phyloP scores from a whole-genome alignment of 2,113 vertebrate species.

The Corythaeola cristata region DNA sequence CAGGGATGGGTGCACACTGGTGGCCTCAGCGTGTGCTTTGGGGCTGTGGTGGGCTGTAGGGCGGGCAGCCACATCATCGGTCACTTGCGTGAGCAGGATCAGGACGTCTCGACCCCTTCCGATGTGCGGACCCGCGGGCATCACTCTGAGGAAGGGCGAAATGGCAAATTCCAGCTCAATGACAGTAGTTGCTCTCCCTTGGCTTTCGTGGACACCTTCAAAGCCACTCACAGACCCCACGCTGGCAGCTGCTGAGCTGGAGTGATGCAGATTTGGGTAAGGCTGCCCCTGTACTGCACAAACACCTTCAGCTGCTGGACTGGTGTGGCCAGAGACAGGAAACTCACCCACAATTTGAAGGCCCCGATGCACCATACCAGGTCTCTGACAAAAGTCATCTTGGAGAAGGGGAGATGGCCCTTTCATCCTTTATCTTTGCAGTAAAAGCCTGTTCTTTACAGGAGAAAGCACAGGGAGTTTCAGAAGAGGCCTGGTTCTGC shows the following conservation, averaged over 20 bases:
- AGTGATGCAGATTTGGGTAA: not conserved
- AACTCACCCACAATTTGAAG: not conserved
- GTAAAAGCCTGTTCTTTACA: not conserved
- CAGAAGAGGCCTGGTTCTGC: not conserved
- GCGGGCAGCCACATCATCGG: not conserved
- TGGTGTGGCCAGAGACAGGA: not conserved
- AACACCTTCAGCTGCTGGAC: not conserved
- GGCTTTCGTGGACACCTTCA: not conserved
- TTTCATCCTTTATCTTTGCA: not conserved
- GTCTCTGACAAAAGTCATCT: not conserved
- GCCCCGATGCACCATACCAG: not conserved
- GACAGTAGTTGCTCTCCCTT: not conserved
- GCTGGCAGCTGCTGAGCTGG: not conserved
- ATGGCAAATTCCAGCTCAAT: not conserved
- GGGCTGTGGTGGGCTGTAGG: not conserved
- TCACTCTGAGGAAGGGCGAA: not conserved
- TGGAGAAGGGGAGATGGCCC: not conserved
- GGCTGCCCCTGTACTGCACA: not conserved
- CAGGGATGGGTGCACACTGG: not conserved
- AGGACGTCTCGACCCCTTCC: not conserved
- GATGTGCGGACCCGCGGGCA: not conserved
- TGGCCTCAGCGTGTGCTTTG: accelerated
- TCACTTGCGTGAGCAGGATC: not conserved
- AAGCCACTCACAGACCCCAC: not conserved
- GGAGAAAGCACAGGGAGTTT: constrained; percentile 20